These are phyloP conservation scores for Sialia sialis DNA, from an alignment of 2,113 vertebrate genomes.

Conservation along the genomic window DNA sequence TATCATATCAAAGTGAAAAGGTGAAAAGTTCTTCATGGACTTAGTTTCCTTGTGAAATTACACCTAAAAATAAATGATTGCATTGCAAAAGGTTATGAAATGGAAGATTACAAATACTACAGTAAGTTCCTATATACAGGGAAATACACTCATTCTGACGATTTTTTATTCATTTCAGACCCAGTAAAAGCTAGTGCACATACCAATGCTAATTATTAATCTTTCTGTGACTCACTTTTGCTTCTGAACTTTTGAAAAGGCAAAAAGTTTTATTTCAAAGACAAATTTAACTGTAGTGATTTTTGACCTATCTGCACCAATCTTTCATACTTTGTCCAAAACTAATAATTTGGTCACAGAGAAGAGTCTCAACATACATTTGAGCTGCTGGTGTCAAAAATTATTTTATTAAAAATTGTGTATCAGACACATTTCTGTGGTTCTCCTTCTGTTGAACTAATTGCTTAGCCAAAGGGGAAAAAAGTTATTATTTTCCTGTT, in stretches of 20 bases:
- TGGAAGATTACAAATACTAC: background rate
- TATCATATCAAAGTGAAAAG: background rate
- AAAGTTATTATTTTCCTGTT: background rate
- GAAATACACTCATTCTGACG: background rate
- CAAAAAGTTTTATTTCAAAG: background rate
- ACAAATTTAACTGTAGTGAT: background rate
- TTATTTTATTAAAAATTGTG: background rate
- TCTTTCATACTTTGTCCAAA: background rate
- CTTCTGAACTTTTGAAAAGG: background rate
- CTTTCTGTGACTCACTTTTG: background rate
- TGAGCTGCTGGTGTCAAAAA: background rate
- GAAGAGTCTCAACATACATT: background rate
- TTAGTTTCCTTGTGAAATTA: background rate
- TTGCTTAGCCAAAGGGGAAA: background rate
- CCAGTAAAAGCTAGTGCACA: background rate
- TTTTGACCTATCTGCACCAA: background rate
- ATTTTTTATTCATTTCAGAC: background rate
- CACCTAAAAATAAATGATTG: background rate
- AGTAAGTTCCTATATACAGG: rapidly evolving
- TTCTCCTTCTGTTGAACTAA: background rate
- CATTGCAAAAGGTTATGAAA: background rate
- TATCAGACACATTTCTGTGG: background rate
- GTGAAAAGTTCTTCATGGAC: background rate
- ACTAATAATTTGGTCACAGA: background rate
- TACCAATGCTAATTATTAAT: background rate